A percentile compares a stretch with the other conserved stretches of the same genome.
These are phyloP conservation scores for Hofmannophila pseudospretella DNA, from an alignment of 2,888 invertebrate genomes.

Conservation along the genomic window DNA sequence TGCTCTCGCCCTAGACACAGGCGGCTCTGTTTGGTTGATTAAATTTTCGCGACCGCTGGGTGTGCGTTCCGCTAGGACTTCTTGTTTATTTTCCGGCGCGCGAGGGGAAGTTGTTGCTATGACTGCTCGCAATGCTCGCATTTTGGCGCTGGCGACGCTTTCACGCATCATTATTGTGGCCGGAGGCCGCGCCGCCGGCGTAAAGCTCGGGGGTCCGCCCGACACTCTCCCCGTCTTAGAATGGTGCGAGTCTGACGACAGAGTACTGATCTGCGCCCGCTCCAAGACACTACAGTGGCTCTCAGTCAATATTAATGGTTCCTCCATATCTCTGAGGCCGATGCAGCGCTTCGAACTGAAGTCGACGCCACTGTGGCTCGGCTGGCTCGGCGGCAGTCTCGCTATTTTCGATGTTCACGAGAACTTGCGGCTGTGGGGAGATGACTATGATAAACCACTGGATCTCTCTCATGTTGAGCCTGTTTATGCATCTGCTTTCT, in stretches of 20 bases:
- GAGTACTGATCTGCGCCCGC: slow-evolving; percentile 93
- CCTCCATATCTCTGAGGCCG: slow-evolving; percentile 73
- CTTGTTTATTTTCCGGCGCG: slow-evolving; percentile 97
- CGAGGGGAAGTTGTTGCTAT: slow-evolving; percentile 87
- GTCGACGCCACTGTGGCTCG: slow-evolving; percentile 80
- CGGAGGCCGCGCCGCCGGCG: slow-evolving; percentile 58
- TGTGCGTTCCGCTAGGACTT: slow-evolving; percentile 91
- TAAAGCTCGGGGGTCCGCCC: slow-evolving; percentile 84
- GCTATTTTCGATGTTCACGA: slow-evolving; percentile 92
- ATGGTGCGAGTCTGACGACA: slow-evolving; percentile 87
- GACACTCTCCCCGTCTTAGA: slow-evolving; percentile 92
- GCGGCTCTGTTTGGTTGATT: slow-evolving; percentile 97
- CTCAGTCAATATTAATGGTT: slow-evolving; percentile 78
- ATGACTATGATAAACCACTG: slow-evolving; percentile 90
- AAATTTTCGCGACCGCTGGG: slow-evolving; percentile 93
- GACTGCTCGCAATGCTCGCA: slow-evolving; percentile 64
- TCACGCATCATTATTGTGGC: slow-evolving; percentile 85
- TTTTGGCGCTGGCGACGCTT: slow-evolving; percentile 95
- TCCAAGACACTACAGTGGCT: slow-evolving; percentile 91
- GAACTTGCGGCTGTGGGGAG: slow-evolving; percentile 92
- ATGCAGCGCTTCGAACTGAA: slow-evolving; percentile 84
- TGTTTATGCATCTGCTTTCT: slow-evolving; percentile 92
- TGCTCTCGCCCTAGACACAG: slow-evolving; percentile 85
- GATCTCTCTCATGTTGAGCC: slow-evolving; percentile 89
- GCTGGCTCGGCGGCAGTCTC: slow-evolving; percentile 87